Evolutionary conservation across 2,888 invertebrate species (phyloP).

Genomic region (Scaptomyza parva): DNA sequence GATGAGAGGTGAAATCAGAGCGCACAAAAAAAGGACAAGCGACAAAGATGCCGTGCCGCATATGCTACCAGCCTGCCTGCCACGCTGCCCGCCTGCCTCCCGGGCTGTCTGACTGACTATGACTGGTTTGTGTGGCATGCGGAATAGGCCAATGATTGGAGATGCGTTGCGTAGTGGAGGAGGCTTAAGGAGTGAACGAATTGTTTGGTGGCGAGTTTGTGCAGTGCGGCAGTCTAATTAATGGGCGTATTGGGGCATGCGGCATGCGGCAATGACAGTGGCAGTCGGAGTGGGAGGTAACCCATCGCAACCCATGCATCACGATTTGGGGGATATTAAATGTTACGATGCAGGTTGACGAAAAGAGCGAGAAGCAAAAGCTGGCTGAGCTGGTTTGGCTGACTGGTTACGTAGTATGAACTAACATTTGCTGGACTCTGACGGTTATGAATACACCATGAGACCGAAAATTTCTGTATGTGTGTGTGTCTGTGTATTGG

Average conservation of each 20-base stretch:
- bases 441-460: too few species aligned
- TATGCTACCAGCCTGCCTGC: slow-evolving; percentile 47
- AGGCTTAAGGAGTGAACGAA: neutral
- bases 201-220: too few species aligned
- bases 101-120: too few species aligned
- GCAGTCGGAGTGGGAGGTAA: too few species aligned
- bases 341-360: slow-evolving; percentile 62
- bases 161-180: slow-evolving; percentile 3
- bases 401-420: neutral
- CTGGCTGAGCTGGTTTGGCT: neutral
- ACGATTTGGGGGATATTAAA: slow-evolving; percentile 71
- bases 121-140: too few species aligned
- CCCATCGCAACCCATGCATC: too few species aligned
- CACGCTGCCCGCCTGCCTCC: too few species aligned
- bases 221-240: slow-evolving; percentile 76
- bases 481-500: slow-evolving; percentile 15
- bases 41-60: slow-evolving; percentile 67
- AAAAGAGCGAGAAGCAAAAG: too few species aligned
- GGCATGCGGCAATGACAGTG: slow-evolving; percentile 24
- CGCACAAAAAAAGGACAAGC: slow-evolving; percentile 30
- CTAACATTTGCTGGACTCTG: too few species aligned
- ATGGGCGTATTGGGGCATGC: slow-evolving; percentile 70
- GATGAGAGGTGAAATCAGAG: slow-evolving; percentile 56
- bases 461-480: slow-evolving; percentile 32
- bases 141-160: neutral